Base-by-base conservation (phyloP, 1,140 invertebrate species). In the Ceratoteleas bidentatus region DNA sequence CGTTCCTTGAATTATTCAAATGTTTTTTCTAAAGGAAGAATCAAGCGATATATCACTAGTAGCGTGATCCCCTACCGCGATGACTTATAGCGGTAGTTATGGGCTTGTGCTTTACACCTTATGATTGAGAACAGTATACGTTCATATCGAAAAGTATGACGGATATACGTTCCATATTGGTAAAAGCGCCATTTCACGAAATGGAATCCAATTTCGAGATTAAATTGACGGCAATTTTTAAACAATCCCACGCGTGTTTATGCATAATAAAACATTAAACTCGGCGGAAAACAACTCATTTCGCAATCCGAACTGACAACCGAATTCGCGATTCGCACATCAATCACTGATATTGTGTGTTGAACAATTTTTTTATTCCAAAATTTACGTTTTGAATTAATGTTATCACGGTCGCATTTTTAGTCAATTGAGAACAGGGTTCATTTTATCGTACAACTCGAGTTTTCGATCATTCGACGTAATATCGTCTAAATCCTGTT, bases 1-100 rank as follows among this genome's bases (percentile, higher is more conserved):
- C 24, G 14, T 54, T 53, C 45, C 53, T 74, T 64, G 70, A 74
- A 64, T 74, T 64, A 64, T 74, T 74, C 70, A 74, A 74, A 58
- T 36, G 65, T 74, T 74, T 54, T 74, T 65, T 65, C 61, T 58
- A 58, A 74, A 43, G 53, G 54, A 74, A 65, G 54, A 65, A 74
- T 64, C 60, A 74, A 65, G 50, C 52, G 24, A 65, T 74, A 65
- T 74, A 74, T 76, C 57, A 76, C 62, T 60, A 62, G 54, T 49
- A 60, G 62, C 11, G 52, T 53, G 72, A 69, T 77, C 64, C 65
- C 65, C 57, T 57, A 69, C 57, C 50, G 65, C 40, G 57, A 77
- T 77, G 74, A 77, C 74, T 77, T 77, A 77, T 76, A 76, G 64
- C 73, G 54, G 56, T 75, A 75, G 72, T 75, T 74, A 75, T 66